A percentile compares a stretch with the other conserved stretches of the same genome.
phyloP scores from a whole-genome alignment of 2,797 vertebrate species.

The Hippopotamyrus pictus region DNA sequence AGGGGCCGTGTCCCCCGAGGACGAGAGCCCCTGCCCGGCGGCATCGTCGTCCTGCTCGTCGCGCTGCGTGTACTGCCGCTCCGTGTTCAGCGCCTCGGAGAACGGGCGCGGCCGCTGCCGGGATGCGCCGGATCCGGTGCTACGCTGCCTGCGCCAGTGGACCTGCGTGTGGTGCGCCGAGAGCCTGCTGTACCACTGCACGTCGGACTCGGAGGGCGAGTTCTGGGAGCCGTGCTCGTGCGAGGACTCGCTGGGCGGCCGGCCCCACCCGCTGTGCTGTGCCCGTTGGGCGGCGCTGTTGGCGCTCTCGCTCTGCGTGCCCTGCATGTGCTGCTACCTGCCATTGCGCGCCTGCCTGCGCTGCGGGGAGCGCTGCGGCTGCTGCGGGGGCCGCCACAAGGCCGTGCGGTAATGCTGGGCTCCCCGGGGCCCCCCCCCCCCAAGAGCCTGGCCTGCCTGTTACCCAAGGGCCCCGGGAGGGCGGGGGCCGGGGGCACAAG shows the following conservation, averaged over 20 bases:
- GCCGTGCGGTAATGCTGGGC: constrained; percentile 77
- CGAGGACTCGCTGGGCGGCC: constrained; percentile 67
- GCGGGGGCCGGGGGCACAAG: constrained; percentile 46
- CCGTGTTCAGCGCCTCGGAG: constrained; percentile 76
- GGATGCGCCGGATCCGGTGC: constrained; percentile 82
- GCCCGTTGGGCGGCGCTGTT: constrained; percentile 85
- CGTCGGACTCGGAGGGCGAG: constrained; percentile 91
- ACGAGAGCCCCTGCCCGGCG: constrained; percentile 70
- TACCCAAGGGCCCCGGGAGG: constrained; percentile 9
- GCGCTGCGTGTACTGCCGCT: constrained; percentile 85
- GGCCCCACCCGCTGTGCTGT: constrained; percentile 77
- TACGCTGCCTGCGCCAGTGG: constrained; percentile 80
- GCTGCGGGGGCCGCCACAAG: constrained; percentile 85
- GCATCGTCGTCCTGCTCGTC: constrained; percentile 66
- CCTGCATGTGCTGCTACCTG: constrained; percentile 92
- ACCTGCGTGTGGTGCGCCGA: constrained; percentile 92
- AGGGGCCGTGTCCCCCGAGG: constrained; percentile 58
- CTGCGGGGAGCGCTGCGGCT: constrained; percentile 80
- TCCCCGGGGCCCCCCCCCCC: constrained; percentile 20
- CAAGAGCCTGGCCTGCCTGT: background rate
- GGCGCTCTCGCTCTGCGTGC: constrained; percentile 79
- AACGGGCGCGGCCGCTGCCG: constrained; percentile 84
- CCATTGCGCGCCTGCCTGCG: constrained; percentile 82
- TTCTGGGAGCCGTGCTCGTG: constrained; percentile 92
- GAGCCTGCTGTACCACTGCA: constrained; percentile 90